A percentile compares a stretch with the other conserved stretches of the same genome.
Conservation (phyloP, 1,140 invertebrate genomes). For the Heliconius melpomene region DNA sequence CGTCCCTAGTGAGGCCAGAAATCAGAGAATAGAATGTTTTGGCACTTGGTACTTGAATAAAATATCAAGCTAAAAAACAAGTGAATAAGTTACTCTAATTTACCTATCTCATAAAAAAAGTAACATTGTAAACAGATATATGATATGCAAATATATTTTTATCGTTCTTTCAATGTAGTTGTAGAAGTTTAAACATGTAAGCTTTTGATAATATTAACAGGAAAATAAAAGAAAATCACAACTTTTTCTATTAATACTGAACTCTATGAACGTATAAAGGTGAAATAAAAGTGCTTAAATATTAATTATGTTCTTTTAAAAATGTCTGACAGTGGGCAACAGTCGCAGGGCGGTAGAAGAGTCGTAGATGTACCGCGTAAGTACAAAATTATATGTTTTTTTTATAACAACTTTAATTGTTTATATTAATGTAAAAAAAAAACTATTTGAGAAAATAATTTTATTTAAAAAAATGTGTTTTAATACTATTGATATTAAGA, state of each 20-base stretch:
- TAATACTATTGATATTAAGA: too few species aligned
- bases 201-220: background rate
- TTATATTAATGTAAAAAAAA: too few species aligned
- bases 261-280: background rate
- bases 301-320: background rate
- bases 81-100: too few species aligned
- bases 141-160: background rate
- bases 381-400: background rate
- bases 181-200: background rate
- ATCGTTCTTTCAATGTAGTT: background rate
- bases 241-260: background rate
- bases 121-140: background rate
- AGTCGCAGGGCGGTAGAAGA: background rate
- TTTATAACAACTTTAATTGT: background rate
- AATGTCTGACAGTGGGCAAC: background rate
- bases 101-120: background rate
- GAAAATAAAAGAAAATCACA: background rate
- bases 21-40: too few species aligned
- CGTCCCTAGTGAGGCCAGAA: too few species aligned
- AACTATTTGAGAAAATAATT: too few species aligned
- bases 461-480: too few species aligned
- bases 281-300: background rate
- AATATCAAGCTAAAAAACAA: too few species aligned
- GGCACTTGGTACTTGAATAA: too few species aligned
- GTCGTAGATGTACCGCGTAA: background rate